Base-by-base conservation (phyloP, 1,140 invertebrate species). In the Meloidogyne hapla region DNA sequence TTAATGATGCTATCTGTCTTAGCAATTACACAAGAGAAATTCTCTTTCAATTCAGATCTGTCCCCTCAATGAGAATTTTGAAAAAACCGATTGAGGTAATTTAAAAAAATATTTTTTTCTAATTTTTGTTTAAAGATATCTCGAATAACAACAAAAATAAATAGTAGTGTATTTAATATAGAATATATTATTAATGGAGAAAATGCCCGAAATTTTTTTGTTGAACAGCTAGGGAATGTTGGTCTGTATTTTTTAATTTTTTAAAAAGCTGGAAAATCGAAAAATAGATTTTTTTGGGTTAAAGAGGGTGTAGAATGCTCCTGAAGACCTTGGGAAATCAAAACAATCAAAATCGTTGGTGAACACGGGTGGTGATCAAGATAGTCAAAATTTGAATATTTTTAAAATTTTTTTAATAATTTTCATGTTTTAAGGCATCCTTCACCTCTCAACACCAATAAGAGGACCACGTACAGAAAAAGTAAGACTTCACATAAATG, bases 1-100 rank as follows among this genome's bases (percentile, higher is more conserved):
- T n/a, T 25, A 75, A 64, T 12, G 85, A 86, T 66, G 40, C 56
- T 25, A 56, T 33, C 15, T 86, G 85, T 62, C 42, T 87, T 9
- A 77, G 71, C 3, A 87, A 86, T 68, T 76, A 77, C n/a, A 86
- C 85, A 8, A 73, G 75, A 25, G 84, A 84, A 81, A 85, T 87
- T 67, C 70, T 87, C 40, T 87, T 83, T 38, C 85, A 87, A 69
- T 86, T 87, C 72, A n/a, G 83, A 1, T 74, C 83, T 25, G 69
- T 86, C 61, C 81, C 84, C 2, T 61, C 77, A n/a, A 33, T 79
- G 18, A 38, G 10, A 48, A 28, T 5, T 25, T 66, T 68, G 38
- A 72, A 63, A 72, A 67, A 38, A 21, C 63, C 77, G 2, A 68
- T 78, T 21, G 77, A 78, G 28, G 77, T 74, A 40, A 25, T 45